Evolutionary conservation across 2,113 vertebrate species (phyloP).

Genomic region (Leptobrachium leishanense): DNA sequence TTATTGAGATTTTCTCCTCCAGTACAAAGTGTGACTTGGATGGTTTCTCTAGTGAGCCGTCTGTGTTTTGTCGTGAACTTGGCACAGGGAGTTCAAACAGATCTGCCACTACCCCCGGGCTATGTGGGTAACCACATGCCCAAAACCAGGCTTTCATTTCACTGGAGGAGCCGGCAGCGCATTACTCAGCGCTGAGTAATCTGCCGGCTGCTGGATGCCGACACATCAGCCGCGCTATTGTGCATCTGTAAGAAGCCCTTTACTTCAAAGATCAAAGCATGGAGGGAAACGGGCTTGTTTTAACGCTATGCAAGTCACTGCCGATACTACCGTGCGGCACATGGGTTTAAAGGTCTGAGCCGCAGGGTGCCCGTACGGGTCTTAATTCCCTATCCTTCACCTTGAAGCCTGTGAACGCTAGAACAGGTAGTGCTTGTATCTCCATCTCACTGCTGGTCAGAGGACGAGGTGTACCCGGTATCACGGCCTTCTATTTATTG

Average conservation of each 20-base stretch:
- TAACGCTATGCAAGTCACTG: too few species aligned
- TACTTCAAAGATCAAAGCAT: too few species aligned
- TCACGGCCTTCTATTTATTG: too few species aligned
- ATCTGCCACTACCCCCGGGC: not conserved
- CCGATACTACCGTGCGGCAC: too few species aligned
- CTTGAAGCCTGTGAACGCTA: too few species aligned
- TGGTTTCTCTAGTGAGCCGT: not conserved
- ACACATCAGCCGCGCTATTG: not conserved
- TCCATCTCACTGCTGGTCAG: too few species aligned
- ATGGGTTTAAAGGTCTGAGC: too few species aligned
- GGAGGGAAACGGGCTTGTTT: too few species aligned
- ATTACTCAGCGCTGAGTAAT: conserved; percentile 33
- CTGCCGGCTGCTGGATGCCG: not conserved
- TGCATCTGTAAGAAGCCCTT: not conserved
- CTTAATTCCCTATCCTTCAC: too few species aligned
- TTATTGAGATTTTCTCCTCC: not conserved
- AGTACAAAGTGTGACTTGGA: conserved; percentile 25
- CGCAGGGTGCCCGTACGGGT: too few species aligned
- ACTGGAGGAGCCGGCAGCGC: conserved; percentile 24
- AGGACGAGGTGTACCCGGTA: too few species aligned
- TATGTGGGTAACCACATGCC: conserved; percentile 35
- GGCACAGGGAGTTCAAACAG: conserved; percentile 17
- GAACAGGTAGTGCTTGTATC: too few species aligned
- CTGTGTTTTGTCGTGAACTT: conserved; percentile 26
- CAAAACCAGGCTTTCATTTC: not conserved